Base-by-base conservation (phyloP, 2,797 vertebrate species). In the Sitta carolinensis region DNA sequence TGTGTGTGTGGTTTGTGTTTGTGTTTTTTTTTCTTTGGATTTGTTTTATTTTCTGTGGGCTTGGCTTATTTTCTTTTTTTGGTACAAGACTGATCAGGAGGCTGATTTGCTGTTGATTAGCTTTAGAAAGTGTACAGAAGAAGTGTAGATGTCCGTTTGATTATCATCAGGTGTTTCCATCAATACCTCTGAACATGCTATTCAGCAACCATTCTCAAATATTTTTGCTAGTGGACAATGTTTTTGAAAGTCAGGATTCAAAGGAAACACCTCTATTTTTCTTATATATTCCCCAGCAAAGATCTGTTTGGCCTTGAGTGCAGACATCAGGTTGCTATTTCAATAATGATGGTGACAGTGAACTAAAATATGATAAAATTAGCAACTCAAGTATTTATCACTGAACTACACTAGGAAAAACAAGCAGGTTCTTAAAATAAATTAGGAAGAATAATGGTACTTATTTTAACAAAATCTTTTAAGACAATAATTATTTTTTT, bases 11-110 rank as follows among this genome's bases (percentile, higher is more conserved):
- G 7, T 9, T 9, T 38, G 2, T 15, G 6, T 20, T 29, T 25
- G 0, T 4, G 50, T 40, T 4, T 42, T 5, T 11, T 22, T 40
- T 4, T 42, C 7, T 11, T 22, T 55, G 8, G 4, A n/a, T 42
- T 52, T 36, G 2, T 38, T 64, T 45, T 25, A 7, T 27, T 72
- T 30, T 48, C 9, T 47, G 13, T 21, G 16, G 11, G 10, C 2
- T 81, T 38, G 36, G 36, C 0, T 7, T 30, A 36, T 42, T 30
- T 43, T 73, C 9, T 16, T 63, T 11, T 11, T 18, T 74, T 13
- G 13, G 4, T 29, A 22, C 0, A 2, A 43, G 18, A 66, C 12
- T 85, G 13, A 73, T 54, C 9, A 77, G 36, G 34, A 84, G 10
- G 22, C 57, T 29, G 7, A n/a, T 58, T 34, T 81, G 20, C 6